These are phyloP conservation scores for Notolabrus celidotus DNA, from an alignment of 2,797 vertebrate species.

Conservation along the genomic window DNA sequence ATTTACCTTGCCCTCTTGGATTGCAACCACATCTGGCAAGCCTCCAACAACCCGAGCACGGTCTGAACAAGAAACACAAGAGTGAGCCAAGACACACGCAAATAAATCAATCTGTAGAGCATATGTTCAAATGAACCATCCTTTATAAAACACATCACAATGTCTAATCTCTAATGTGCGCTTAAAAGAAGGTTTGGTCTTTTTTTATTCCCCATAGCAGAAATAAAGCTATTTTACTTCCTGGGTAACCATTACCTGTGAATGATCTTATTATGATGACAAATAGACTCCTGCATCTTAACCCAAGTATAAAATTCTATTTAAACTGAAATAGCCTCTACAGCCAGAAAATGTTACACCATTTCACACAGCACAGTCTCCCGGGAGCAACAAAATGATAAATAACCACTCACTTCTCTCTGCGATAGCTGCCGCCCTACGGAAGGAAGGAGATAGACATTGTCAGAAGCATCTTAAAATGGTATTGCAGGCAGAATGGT, in stretches of 20 bases:
- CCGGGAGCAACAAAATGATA: slow-evolving; percentile 47
- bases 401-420: slow-evolving; percentile 95
- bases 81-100: slow-evolving; percentile 22
- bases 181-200: not conserved
- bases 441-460: slow-evolving; percentile 75
- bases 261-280: slow-evolving; percentile 4
- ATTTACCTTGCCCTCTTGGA: slow-evolving; percentile 98
- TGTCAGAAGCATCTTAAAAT: slow-evolving; percentile 74
- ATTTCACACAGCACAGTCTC: slow-evolving; percentile 29
- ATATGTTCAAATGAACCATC: slow-evolving; percentile 3
- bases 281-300: slow-evolving; percentile 8
- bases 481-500: slow-evolving; percentile 32
- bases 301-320: not conserved
- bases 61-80: slow-evolving; percentile 84
- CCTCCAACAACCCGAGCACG: slow-evolving; percentile 96
- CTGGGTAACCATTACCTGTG: slow-evolving; percentile 3
- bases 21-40: slow-evolving; percentile 97
- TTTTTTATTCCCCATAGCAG: not conserved
- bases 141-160: not conserved
- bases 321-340: slow-evolving; percentile 7
- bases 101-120: slow-evolving; percentile 7
- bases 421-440: slow-evolving; percentile 95
- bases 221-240: not conserved
- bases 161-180: not conserved
- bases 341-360: slow-evolving; percentile 21